Conservation (phyloP, 2,888 invertebrate genomes). For the Mystacides longicornis region DNA sequence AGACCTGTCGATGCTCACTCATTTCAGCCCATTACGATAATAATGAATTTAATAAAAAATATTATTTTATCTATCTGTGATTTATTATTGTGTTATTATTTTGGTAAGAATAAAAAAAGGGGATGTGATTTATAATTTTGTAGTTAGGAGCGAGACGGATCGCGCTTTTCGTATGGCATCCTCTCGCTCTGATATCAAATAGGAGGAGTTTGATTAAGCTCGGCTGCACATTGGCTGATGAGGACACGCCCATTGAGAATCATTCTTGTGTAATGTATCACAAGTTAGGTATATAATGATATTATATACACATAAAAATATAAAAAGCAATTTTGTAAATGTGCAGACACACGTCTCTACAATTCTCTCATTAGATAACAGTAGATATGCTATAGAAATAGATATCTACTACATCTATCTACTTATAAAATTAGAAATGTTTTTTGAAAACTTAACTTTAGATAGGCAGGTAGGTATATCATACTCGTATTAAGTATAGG, state of each 20-base stretch:
- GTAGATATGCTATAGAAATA: no score
- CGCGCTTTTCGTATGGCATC: not conserved
- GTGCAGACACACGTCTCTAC: no score
- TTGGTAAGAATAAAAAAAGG: constrained; percentile 8
- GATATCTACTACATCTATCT: no score
- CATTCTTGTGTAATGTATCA: constrained; percentile 10
- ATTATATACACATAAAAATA: not conserved
- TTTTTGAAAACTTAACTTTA: no score
- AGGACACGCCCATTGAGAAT: constrained; percentile 41
- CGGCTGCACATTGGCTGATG: constrained; percentile 50
- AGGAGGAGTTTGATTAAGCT: constrained; percentile 33
- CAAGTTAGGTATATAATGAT: constrained; percentile 3
- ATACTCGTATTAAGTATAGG: no score
- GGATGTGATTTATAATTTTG: constrained; percentile 10
- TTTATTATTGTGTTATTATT: not conserved
- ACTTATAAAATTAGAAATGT: no score
- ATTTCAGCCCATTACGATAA: no score
- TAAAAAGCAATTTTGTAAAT: no score
- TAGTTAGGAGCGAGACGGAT: constrained; percentile 4
- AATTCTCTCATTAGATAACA: no score
- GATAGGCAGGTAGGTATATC: not conserved
- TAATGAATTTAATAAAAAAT: no score
- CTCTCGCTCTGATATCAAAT: constrained; percentile 8
- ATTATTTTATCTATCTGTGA: not conserved
- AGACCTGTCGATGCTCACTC: no score